phyloP scores from a whole-genome alignment of 2,888 invertebrate species.

The Stenolophus ochropezus region DNA sequence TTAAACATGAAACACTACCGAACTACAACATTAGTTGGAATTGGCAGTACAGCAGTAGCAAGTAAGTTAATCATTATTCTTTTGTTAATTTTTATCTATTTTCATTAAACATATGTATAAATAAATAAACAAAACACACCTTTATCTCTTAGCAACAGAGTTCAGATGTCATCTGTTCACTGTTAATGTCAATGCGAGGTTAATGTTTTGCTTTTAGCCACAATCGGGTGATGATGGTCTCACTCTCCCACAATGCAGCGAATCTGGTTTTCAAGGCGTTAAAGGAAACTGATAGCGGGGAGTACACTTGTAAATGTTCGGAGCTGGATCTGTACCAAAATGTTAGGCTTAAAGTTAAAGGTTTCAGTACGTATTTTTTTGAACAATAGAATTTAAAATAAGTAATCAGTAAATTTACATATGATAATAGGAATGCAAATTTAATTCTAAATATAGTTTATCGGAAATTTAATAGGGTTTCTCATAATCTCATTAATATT shows the following conservation, averaged over 20 bases:
- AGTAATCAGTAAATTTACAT: background rate
- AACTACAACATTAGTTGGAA: constrained; percentile 58
- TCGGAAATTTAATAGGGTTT: background rate
- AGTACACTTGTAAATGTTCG: constrained; percentile 65
- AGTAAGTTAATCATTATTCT: constrained; percentile 40
- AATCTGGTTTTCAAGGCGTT: constrained; percentile 64
- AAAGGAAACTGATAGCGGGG: constrained; percentile 66
- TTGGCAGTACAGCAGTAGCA: constrained; percentile 58
- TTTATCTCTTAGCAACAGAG: constrained; percentile 36
- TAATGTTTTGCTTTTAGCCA: constrained; percentile 47
- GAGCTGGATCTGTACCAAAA: constrained; percentile 50
- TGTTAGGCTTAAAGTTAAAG: constrained; percentile 57
- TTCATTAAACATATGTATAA: constrained; percentile 8
- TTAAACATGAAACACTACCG: constrained; percentile 61
- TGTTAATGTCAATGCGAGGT: background rate
- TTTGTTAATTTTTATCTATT: background rate
- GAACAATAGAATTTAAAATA: background rate
- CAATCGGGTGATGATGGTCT: constrained; percentile 57
- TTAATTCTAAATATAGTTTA: background rate
- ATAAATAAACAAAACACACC: constrained; percentile 40
- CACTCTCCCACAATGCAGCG: constrained; percentile 56
- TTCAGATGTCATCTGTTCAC: constrained; percentile 42
- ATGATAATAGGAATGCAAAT: background rate
- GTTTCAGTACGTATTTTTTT: constrained; percentile 45
- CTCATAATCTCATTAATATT: background rate